Percentiles rank a stretch among this genome's conserved stretches.
These are phyloP conservation scores for Tragelaphus strepsiceros DNA, from an alignment of 2,113 vertebrate genomes.

Conservation along the genomic window DNA sequence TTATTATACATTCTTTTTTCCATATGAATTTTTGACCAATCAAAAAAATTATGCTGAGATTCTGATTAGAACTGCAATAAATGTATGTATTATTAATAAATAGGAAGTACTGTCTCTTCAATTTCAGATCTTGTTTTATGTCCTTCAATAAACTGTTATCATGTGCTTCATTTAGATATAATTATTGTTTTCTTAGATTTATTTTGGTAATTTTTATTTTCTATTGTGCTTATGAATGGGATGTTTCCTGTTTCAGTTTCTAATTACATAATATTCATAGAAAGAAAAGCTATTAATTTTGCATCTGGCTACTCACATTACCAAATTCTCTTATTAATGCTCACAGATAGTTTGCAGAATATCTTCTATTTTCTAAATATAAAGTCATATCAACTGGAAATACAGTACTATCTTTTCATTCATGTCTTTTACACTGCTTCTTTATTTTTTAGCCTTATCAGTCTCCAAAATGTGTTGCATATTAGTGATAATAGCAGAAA, in stretches of 20 bases:
- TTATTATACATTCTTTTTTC: background rate
- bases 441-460: slow-evolving; percentile 18
- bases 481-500: background rate
- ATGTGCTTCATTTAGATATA: slow-evolving; percentile 30
- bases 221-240: slow-evolving; percentile 7
- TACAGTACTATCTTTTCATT: slow-evolving; percentile 17
- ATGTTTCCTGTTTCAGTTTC: slow-evolving; percentile 24
- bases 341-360: slow-evolving; percentile 11
- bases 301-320: background rate
- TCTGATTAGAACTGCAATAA: slow-evolving; percentile 14
- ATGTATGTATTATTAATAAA: background rate
- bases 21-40: background rate
- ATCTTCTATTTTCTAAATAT: slow-evolving; percentile 36
- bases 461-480: background rate
- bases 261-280: slow-evolving; percentile 36
- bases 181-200: slow-evolving; percentile 25
- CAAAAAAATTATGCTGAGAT: background rate
- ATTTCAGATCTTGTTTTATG: background rate
- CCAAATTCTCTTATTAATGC: slow-evolving; percentile 20
- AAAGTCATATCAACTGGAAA: slow-evolving; percentile 12
- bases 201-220: slow-evolving; percentile 30
- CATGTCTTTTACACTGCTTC: background rate
- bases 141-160: slow-evolving; percentile 23
- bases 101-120: background rate
- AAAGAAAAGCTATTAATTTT: slow-evolving; percentile 49